phyloP scores from a whole-genome alignment of 2,797 vertebrate species.

The Manis pentadactyla region DNA sequence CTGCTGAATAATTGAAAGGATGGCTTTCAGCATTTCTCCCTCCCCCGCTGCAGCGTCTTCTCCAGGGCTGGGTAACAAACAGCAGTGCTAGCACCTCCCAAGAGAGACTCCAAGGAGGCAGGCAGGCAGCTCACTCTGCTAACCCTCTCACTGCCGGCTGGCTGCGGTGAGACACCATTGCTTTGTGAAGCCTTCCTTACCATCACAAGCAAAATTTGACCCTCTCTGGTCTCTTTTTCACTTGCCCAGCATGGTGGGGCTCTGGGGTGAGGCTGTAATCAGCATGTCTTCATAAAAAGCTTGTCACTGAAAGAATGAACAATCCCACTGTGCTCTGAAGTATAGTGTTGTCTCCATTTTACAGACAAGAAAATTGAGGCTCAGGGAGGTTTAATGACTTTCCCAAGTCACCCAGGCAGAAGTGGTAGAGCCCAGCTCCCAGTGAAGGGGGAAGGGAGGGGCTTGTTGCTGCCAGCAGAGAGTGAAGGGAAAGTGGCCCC shows the following conservation, averaged over 20 bases:
- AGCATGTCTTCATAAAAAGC: not conserved
- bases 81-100: constrained; percentile 45
- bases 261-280: fast-evolving
- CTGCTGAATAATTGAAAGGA: constrained; percentile 82
- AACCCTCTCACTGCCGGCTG: constrained; percentile 22
- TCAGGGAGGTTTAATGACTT: not conserved
- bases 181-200: not conserved
- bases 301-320: not conserved
- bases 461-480: not conserved
- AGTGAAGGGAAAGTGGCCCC: fast-evolving
- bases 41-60: constrained; percentile 43
- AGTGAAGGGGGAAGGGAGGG: not conserved
- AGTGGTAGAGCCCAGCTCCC: not conserved
- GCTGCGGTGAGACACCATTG: not conserved
- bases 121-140: not conserved
- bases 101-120: constrained; percentile 59
- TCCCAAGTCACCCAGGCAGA: not conserved
- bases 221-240: not conserved
- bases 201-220: not conserved
- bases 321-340: not conserved
- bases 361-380: not conserved
- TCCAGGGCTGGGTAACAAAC: constrained; percentile 77
- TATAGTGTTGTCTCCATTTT: not conserved
- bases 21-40: constrained; percentile 64
- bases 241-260: not conserved